Percentiles rank a stretch among this genome's conserved stretches.
Conservation (phyloP, 2,113 vertebrate genomes). For the Argyrosomus japonicus region DNA sequence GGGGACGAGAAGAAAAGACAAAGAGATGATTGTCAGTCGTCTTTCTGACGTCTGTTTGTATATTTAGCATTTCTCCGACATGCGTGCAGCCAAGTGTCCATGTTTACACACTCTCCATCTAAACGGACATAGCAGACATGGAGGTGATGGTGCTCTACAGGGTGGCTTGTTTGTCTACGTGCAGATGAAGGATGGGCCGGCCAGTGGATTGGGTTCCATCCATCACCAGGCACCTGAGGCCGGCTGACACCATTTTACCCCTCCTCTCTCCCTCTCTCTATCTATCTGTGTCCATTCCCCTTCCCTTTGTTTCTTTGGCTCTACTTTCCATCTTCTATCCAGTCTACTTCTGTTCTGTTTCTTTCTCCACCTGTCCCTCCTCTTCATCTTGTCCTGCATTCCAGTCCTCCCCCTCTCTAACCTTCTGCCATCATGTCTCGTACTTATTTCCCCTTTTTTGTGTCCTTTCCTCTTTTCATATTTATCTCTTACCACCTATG, state of each 20-base stretch:
- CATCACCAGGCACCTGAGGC: constrained; percentile 49
- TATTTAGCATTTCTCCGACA: constrained; percentile 20
- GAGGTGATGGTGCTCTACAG: constrained; percentile 7
- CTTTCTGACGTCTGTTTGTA: constrained; percentile 10
- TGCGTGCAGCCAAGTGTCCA: background rate
- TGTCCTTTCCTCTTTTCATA: constrained; percentile 48
- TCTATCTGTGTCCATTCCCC: too few species aligned
- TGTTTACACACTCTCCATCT: background rate
- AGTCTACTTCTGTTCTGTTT: background rate
- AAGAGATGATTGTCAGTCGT: constrained; percentile 39
- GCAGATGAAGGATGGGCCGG: constrained; percentile 44
- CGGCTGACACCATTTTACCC: constrained; percentile 42
- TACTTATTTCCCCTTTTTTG: constrained; percentile 17
- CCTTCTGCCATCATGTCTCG: constrained; percentile 4
- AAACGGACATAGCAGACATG: background rate
- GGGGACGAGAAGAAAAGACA: constrained; percentile 35
- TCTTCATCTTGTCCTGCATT: constrained; percentile 25
- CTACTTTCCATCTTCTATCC: background rate
- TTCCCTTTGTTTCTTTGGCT: background rate
- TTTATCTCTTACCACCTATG: constrained; percentile 4
- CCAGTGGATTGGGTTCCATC: constrained; percentile 48
- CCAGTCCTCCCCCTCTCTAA: background rate
- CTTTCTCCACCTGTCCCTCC: background rate
- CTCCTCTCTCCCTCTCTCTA: constrained; percentile 13
- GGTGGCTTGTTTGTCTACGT: constrained; percentile 25